Evolutionary conservation across 2,888 invertebrate species (phyloP).

Genomic region (Cataglyphis livida): DNA sequence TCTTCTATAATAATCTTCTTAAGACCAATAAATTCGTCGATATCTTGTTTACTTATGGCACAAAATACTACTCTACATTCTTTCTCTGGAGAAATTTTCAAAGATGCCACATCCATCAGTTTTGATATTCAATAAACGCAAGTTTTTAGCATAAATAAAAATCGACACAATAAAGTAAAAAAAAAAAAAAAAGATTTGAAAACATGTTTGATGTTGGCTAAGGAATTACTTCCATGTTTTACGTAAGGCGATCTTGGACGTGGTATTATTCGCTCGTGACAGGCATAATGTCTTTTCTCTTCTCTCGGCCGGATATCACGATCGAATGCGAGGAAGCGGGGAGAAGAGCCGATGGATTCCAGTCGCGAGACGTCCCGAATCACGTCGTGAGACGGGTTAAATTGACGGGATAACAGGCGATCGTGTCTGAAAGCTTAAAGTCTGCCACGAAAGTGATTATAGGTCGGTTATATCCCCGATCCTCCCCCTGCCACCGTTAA

Average conservation of each 20-base stretch:
- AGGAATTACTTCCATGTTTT: not conserved
- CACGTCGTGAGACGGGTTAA: constrained; percentile 69
- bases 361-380: constrained; percentile 61
- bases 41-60: not conserved
- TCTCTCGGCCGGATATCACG: constrained; percentile 34
- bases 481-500: constrained; percentile 58
- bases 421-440: constrained; percentile 74
- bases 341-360: constrained; percentile 53
- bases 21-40: not conserved
- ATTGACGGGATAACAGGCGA: constrained; percentile 73
- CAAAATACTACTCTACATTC: not conserved
- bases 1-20: not conserved
- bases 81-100: not conserved
- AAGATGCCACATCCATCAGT: not conserved
- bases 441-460: constrained; percentile 74
- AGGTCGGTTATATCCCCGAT: constrained; percentile 52
- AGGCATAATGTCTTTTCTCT: constrained; percentile 50
- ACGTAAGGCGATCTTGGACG: not conserved
- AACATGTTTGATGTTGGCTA: not conserved
- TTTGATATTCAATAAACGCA: not conserved
- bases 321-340: constrained; percentile 21
- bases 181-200: no score
- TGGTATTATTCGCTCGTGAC: constrained; percentile 46
- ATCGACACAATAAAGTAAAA: not conserved
- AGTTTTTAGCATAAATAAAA: not conserved